phyloP scores from a whole-genome alignment of 2,888 invertebrate genomes.

The Caenorhabditis sp. region DNA sequence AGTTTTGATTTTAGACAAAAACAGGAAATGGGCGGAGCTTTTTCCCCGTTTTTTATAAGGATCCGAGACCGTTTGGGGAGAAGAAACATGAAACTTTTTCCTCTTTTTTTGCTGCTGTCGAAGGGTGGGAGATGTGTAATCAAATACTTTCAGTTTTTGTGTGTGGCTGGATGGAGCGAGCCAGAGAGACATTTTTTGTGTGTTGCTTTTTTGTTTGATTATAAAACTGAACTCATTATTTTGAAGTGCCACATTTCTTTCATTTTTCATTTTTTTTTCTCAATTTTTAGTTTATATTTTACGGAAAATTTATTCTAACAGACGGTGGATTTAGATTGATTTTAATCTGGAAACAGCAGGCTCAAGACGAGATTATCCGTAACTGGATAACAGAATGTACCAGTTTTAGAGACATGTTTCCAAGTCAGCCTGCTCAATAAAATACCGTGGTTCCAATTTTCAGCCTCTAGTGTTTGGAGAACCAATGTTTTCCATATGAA shows the following conservation, averaged over 20 bases:
- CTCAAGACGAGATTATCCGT: no score
- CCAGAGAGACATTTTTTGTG: background rate
- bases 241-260: background rate
- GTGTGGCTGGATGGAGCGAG: background rate
- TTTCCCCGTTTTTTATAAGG: background rate
- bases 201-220: background rate
- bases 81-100: slow-evolving; percentile 1
- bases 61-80: background rate
- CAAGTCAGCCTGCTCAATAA: no score
- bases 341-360: no score
- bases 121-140: background rate
- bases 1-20: background rate
- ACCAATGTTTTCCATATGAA: no score
- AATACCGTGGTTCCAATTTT: no score
- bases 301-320: no score
- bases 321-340: no score
- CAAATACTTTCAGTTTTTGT: background rate
- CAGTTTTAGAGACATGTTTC: no score
- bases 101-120: background rate
- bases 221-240: background rate
- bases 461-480: no score
- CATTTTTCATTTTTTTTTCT: background rate
- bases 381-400: no score
- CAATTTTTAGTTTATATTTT: no score
- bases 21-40: background rate